phyloP scores from a whole-genome alignment of 2,888 invertebrate species.

The Oxyteleia sp. region DNA sequence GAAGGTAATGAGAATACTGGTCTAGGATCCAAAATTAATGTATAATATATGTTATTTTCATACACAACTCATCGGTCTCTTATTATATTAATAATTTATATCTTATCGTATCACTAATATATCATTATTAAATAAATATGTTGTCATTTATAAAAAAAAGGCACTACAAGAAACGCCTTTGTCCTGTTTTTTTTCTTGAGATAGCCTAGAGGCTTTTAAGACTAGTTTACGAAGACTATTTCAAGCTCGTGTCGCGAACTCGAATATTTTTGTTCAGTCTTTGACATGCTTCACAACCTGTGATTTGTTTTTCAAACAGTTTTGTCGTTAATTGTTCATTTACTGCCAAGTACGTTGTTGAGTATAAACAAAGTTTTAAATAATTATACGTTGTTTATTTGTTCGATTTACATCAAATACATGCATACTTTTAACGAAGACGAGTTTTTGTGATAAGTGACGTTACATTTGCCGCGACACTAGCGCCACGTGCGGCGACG shows the following conservation, averaged over 20 bases:
- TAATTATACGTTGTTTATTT: constrained; percentile 15
- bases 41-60: constrained; percentile 63
- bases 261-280: constrained; percentile 84
- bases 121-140: constrained; percentile 75
- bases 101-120: constrained; percentile 56
- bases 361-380: constrained; percentile 41
- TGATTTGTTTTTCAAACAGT: constrained; percentile 29
- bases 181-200: constrained; percentile 80
- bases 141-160: constrained; percentile 83
- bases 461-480: too few relatives aligned
- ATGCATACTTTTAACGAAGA: constrained; percentile 25
- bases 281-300: constrained; percentile 85
- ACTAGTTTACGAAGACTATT: constrained; percentile 84
- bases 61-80: constrained; percentile 74
- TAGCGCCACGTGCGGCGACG: too few relatives aligned
- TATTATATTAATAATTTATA: constrained; percentile 62
- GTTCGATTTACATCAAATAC: constrained; percentile 29
- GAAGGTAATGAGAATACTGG: too few relatives aligned
- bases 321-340: constrained; percentile 20
- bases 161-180: constrained; percentile 84
- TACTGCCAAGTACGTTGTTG: constrained; percentile 41
- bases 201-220: constrained; percentile 58
- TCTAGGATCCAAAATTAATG: too few relatives aligned
- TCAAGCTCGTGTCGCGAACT: constrained; percentile 80
- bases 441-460: too few relatives aligned